phyloP scores from a whole-genome alignment of 2,797 vertebrate genomes.

The Toxotes lorentzi region DNA sequence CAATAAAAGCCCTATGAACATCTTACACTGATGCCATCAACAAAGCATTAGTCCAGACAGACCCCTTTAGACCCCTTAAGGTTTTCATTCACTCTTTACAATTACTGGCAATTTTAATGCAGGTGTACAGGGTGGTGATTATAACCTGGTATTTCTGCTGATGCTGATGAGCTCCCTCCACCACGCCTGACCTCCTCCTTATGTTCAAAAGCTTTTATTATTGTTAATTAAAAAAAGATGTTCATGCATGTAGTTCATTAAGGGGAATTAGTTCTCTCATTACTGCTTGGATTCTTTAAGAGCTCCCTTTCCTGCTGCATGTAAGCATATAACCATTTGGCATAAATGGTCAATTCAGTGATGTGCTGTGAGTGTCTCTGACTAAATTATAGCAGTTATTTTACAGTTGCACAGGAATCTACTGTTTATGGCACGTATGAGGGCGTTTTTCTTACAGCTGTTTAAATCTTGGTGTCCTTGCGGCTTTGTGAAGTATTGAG shows the following conservation, averaged over 20 bases:
- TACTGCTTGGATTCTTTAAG: background rate
- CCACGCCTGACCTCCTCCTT: too few species aligned
- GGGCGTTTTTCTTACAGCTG: background rate
- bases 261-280: background rate
- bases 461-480: background rate
- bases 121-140: background rate
- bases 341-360: background rate
- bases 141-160: background rate
- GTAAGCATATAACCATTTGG: background rate
- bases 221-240: background rate
- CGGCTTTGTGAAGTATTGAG: conserved; percentile 8
- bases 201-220: background rate
- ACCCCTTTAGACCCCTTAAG: too few species aligned
- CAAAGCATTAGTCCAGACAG: background rate
- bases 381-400: background rate
- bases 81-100: background rate
- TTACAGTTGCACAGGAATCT: background rate
- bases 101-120: conserved; percentile 1
- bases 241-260: conserved; percentile 2
- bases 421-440: background rate
- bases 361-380: background rate
- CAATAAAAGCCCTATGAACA: background rate
- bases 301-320: background rate
- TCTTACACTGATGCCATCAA: background rate
- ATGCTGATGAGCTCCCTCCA: background rate